phyloP scores from a whole-genome alignment of 2,113 vertebrate species.

The Prionailurus bengalensis region DNA sequence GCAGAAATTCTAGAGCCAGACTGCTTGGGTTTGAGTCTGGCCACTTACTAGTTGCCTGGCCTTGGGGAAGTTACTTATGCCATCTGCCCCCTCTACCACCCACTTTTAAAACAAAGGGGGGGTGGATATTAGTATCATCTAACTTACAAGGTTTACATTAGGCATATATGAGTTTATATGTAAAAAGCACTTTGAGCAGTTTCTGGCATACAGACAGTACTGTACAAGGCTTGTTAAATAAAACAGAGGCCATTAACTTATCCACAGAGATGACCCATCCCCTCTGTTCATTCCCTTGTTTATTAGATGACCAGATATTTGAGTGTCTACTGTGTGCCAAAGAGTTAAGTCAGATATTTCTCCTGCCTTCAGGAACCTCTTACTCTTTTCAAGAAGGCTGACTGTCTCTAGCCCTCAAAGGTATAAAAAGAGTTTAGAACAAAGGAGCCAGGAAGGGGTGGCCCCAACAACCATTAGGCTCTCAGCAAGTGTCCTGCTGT shows the following conservation, averaged over 20 bases:
- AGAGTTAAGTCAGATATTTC: rapidly evolving
- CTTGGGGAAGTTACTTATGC: neutral
- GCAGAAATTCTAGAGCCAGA: neutral
- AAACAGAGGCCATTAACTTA: constrained; percentile 10
- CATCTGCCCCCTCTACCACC: rapidly evolving
- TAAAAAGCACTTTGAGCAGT: neutral
- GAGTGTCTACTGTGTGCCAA: too few species aligned
- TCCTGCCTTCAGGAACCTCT: neutral
- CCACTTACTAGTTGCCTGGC: neutral
- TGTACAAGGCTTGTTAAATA: constrained; percentile 36
- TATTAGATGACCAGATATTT: constrained; percentile 36
- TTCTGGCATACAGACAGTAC: neutral
- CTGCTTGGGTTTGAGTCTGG: neutral
- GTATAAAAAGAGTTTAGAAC: neutral
- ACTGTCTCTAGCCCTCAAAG: neutral
- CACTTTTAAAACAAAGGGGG: neutral
- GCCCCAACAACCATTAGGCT: neutral
- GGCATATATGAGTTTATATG: neutral
- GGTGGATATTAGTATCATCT: rapidly evolving
- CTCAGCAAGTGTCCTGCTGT: neutral
- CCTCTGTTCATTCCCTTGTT: constrained; percentile 1
- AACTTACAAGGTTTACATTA: neutral
- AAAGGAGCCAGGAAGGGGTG: neutral
- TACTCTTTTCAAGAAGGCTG: neutral
- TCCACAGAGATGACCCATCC: constrained; percentile 15